Conservation (phyloP, 2,113 vertebrate genomes). For the Nycticorax nycticorax region DNA sequence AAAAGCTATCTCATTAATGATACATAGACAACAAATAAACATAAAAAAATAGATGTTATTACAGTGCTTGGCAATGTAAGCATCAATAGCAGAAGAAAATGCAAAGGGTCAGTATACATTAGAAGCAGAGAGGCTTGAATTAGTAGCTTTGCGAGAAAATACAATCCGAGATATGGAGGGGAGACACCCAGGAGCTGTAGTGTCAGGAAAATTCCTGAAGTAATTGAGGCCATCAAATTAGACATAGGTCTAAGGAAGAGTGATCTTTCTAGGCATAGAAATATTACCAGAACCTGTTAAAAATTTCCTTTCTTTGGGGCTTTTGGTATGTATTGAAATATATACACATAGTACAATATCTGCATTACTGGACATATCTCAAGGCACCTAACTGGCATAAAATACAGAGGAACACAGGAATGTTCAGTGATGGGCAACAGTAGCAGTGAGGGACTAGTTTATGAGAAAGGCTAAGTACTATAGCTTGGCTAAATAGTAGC, state of each 20-base stretch:
- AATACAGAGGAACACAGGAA: not conserved
- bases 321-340: not conserved
- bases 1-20: not conserved
- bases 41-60: not conserved
- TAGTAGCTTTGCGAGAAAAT: not conserved
- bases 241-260: not conserved
- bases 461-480: not conserved
- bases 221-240: not conserved
- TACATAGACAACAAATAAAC: not conserved
- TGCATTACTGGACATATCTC: not conserved
- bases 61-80: not conserved
- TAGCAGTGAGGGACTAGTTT: not conserved
- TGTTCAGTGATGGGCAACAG: not conserved
- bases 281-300: not conserved
- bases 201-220: not conserved
- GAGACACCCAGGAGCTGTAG: not conserved
- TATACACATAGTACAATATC: not conserved
- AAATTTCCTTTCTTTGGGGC: not conserved
- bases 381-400: not conserved
- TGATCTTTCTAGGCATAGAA: not conserved
- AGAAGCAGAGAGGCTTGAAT: not conserved
- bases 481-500: not conserved
- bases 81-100: not conserved
- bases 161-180: not conserved
- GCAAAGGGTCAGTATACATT: not conserved